These are phyloP conservation scores for Listronotus oregonensis DNA, from an alignment of 1,140 invertebrate species.

Conservation along the genomic window DNA sequence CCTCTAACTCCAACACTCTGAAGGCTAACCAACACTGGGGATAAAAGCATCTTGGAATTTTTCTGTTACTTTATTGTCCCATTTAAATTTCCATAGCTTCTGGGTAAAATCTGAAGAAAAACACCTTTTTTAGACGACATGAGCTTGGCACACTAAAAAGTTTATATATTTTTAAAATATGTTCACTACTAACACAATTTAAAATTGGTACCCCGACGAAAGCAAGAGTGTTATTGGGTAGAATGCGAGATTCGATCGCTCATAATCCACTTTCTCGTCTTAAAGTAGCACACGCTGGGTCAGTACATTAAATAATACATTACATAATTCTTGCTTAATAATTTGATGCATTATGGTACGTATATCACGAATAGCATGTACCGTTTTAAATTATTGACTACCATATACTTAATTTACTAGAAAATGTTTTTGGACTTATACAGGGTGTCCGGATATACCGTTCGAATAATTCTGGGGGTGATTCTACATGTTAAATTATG, in stretches of 20 bases:
- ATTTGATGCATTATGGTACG: not conserved
- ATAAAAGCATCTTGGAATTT: conserved; percentile 18
- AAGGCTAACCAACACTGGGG: conserved; percentile 24
- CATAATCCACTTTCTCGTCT: conserved; percentile 31
- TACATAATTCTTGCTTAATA: conserved; percentile 22
- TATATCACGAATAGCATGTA: not conserved
- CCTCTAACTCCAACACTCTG: conserved; percentile 28
- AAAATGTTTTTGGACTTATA: no score
- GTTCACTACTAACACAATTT: no score
- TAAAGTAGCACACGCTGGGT: conserved; percentile 33
- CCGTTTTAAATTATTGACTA: no score
- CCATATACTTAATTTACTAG: no score
- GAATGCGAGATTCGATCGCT: conserved; percentile 16
- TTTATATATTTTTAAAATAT: no score
- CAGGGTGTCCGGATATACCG: no score
- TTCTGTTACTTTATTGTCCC: not conserved
- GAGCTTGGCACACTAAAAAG: no score
- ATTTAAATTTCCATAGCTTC: not conserved
- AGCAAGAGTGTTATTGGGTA: conserved; percentile 38
- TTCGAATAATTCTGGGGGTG: no score
- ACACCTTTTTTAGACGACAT: conserved; percentile 10
- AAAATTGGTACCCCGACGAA: conserved; percentile 7
- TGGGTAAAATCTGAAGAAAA: conserved; percentile 1
- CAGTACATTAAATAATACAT: conserved; percentile 34
- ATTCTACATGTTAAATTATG: no score